These are phyloP conservation scores for Sinocyclocheilus rhinocerous DNA, from an alignment of 2,113 vertebrate genomes.

Conservation along the genomic window DNA sequence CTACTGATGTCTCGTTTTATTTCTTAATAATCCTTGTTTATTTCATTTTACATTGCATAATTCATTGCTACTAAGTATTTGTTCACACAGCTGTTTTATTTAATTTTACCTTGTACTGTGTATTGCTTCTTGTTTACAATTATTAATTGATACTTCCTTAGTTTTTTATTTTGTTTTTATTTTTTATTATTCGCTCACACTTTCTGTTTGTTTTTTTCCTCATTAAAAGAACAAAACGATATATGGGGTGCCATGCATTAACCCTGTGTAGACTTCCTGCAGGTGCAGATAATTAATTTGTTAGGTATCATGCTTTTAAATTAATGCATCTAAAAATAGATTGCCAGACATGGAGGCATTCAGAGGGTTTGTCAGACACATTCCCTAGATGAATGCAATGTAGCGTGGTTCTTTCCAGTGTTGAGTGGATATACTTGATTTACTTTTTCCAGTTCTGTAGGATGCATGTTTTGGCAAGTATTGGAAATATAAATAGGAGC, in stretches of 20 bases:
- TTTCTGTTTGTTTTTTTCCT: background rate
- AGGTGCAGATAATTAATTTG: background rate
- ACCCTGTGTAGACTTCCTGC: background rate
- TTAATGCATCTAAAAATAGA: background rate
- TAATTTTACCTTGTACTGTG: background rate
- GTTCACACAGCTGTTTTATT: background rate
- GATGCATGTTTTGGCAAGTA: background rate
- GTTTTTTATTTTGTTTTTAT: background rate
- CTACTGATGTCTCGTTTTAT: background rate
- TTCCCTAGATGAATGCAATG: background rate
- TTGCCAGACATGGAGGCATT: background rate
- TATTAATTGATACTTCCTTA: background rate
- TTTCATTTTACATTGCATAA: background rate
- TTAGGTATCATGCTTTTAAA: background rate
- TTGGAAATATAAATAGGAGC: conserved; percentile 2
- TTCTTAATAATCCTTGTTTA: background rate
- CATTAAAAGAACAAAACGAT: background rate
- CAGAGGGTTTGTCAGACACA: background rate
- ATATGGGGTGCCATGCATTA: background rate
- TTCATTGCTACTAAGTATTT: background rate
- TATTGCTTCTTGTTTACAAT: background rate
- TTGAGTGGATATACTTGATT: conserved; percentile 22
- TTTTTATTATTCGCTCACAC: background rate
- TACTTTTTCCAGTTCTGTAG: background rate
- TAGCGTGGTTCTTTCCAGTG: background rate